Conservation (phyloP, 2,113 vertebrate species). For the Dasyprocta punctata region DNA sequence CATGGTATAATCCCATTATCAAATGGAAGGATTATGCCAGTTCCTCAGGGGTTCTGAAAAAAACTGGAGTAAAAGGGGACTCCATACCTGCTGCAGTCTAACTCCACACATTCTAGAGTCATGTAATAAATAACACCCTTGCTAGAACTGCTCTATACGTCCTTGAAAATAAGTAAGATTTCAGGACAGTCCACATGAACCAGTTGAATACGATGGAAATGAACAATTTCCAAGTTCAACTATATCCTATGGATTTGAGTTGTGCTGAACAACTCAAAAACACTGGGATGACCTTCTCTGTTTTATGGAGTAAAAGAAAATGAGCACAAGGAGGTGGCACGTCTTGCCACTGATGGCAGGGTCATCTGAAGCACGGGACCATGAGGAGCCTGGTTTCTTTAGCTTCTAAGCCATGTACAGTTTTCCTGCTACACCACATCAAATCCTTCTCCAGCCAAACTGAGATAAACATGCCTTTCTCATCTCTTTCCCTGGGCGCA, state of each 20-base stretch:
- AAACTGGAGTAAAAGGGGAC: not conserved
- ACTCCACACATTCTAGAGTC: not conserved
- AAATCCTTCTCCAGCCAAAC: not conserved
- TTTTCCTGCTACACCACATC: accelerated
- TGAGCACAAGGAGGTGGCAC: not conserved
- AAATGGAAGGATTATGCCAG: not conserved
- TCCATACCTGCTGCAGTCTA: not conserved
- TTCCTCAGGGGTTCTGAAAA: not conserved
- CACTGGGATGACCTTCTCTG: not conserved
- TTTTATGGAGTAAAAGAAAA: not conserved
- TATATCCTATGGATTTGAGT: not conserved
- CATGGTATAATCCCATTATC: not conserved
- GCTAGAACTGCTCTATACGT: not conserved
- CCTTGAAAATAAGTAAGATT: not conserved
- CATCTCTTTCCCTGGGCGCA: accelerated
- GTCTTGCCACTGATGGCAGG: accelerated
- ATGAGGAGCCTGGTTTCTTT: accelerated
- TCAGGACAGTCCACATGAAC: not conserved
- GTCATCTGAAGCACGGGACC: not conserved
- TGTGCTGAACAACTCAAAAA: too few species aligned
- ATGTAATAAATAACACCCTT: not conserved
- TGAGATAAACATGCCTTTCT: too few species aligned
- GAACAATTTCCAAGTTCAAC: not conserved
- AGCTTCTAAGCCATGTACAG: accelerated
- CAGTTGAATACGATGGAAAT: not conserved